These are phyloP conservation scores for Zoanthus sociatus DNA, from an alignment of 92 coral and sea anemone genomes.

Conservation along the genomic window DNA sequence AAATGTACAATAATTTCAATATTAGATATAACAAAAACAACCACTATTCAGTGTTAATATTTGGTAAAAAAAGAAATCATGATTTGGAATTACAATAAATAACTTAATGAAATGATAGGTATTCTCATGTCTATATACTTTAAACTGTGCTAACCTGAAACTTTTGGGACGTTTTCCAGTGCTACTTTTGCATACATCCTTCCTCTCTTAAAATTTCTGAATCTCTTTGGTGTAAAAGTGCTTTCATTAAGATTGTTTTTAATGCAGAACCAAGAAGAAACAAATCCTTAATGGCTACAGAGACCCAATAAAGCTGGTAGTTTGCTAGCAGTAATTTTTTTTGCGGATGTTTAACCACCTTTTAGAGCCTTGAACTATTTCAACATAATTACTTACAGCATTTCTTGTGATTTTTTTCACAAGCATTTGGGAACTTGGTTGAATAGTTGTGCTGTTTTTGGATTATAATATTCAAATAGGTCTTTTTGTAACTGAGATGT, in stretches of 20 bases:
- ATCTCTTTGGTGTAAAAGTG: conserved; percentile 31
- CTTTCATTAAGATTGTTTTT: conserved; percentile 54
- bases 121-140: conserved; percentile 1
- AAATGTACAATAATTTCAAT: too few species aligned
- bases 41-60: too few species aligned
- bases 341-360: conserved; percentile 11
- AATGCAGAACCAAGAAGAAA: conserved; percentile 47
- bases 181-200: conserved; percentile 33
- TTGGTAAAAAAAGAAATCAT: too few species aligned
- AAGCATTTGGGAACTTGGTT: too few species aligned
- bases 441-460: too few species aligned
- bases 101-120: too few species aligned
- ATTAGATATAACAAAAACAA: too few species aligned
- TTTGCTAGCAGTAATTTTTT: conserved; percentile 33
- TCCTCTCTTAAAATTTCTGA: conserved; percentile 53
- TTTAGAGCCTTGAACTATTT: conserved; percentile 19
- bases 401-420: too few species aligned
- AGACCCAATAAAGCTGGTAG: conserved; percentile 47
- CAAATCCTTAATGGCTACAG: conserved; percentile 43
- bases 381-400: conserved; percentile 28
- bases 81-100: too few species aligned
- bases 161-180: conserved; percentile 18
- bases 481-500: too few species aligned
- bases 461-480: too few species aligned
- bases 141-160: conserved; percentile 34